These are phyloP conservation scores for Fulmarus glacialis DNA, from an alignment of 2,113 vertebrate genomes.

Conservation along the genomic window DNA sequence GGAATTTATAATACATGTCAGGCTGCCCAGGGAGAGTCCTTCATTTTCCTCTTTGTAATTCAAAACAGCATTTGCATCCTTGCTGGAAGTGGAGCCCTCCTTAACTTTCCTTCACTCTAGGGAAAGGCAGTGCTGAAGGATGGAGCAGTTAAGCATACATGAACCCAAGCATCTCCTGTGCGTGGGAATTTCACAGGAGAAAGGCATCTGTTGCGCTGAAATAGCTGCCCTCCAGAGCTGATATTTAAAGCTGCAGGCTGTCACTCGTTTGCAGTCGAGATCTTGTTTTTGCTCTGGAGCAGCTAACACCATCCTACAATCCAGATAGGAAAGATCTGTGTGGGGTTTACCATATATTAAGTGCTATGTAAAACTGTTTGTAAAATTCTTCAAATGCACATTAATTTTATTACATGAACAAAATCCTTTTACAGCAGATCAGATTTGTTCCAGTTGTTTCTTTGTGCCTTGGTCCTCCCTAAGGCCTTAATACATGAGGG, in stretches of 20 bases:
- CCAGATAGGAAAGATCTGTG: background rate
- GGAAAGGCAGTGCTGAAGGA: constrained; percentile 60
- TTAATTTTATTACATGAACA: background rate
- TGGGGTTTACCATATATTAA: background rate
- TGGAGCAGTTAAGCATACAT: constrained; percentile 17
- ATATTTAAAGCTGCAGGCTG: constrained; percentile 48
- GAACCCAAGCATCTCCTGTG: constrained; percentile 30
- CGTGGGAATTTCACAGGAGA: constrained; percentile 46
- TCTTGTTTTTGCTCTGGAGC: background rate
- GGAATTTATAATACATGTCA: constrained; percentile 41
- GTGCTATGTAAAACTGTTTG: background rate
- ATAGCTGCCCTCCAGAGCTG: background rate
- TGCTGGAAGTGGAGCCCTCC: background rate
- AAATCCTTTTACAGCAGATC: background rate
- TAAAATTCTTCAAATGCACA: background rate
- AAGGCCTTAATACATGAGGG: background rate
- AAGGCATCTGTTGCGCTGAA: constrained; percentile 65
- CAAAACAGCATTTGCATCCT: constrained; percentile 47
- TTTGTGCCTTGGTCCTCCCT: background rate
- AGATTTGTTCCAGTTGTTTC: background rate
- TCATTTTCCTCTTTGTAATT: constrained; percentile 64
- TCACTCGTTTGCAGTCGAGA: background rate
- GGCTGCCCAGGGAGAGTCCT: constrained; percentile 24
- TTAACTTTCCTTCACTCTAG: constrained; percentile 26
- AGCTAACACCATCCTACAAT: background rate